Evolutionary conservation across 2,113 vertebrate species (phyloP).

Genomic region (Sinocyclocheilus anophthalmus): DNA sequence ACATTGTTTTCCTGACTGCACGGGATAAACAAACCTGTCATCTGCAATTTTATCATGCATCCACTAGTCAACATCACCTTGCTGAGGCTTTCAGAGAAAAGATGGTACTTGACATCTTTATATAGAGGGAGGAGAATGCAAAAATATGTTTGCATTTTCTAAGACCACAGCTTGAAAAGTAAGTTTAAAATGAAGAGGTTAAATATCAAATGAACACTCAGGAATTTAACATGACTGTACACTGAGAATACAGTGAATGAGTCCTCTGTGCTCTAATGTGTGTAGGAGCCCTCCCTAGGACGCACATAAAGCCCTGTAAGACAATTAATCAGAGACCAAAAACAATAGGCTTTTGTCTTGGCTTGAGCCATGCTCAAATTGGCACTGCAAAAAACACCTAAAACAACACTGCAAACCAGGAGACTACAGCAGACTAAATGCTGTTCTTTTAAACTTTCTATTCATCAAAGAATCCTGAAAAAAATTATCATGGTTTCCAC

Average conservation of each 20-base stretch:
- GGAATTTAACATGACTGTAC: background rate
- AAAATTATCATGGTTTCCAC: too few species aligned
- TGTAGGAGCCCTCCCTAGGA: background rate
- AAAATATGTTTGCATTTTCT: background rate
- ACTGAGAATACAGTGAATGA: conserved; percentile 3
- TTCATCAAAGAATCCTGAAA: too few species aligned
- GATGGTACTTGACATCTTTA: conserved; percentile 4
- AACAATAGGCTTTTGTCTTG: conserved; percentile 30
- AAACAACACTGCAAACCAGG: background rate
- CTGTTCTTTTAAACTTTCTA: too few species aligned
- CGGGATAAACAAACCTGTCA: conserved; percentile 31
- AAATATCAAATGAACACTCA: background rate
- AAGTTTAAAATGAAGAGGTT: conserved; percentile 1
- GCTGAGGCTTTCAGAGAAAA: conserved; percentile 1
- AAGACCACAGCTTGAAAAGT: background rate
- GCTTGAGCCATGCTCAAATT: background rate
- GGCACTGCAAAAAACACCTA: background rate
- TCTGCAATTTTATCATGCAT: conserved; percentile 27
- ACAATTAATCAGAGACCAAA: conserved; percentile 36
- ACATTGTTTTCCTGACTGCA: background rate
- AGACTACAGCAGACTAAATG: background rate
- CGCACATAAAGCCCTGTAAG: background rate
- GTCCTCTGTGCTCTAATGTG: background rate
- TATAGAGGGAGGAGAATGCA: conserved; percentile 5
- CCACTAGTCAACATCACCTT: conserved; percentile 28